Evolutionary conservation across 2,797 vertebrate genomes (phyloP), one percentile per base, ranked within the genome.

Genomic region (Choloepus didactylus): DNA sequence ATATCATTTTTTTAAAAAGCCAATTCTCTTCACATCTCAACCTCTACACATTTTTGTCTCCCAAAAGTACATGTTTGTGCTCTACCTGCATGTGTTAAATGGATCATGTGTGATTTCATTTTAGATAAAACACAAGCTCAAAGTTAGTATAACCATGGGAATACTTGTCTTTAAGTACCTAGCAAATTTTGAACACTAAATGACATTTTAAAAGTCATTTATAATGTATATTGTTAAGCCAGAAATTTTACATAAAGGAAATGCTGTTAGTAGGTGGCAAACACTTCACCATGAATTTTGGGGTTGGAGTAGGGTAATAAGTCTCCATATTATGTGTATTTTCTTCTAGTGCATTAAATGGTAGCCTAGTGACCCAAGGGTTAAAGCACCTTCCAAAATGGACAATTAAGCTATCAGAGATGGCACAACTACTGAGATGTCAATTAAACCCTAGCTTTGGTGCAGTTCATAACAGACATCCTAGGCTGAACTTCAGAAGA

Each of bases 111-210:
- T 79, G 64, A 69, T 51, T 77, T 93, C 27, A 91, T 60, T 79
- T 60, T 75, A 82, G 29, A 56, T 54, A 87, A 54, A 70, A 75
- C 64, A 82, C 80, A 56, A 94, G 44, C 69, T 88, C 79, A 27
- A 18, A 79, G 38, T 51, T 41, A 84, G 89, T 80, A 16, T 81
- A 84, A 75, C 9, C 14, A 35, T 62, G 15, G n/a, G 9, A 80
- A 54, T 46, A 64, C 27, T 84, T 31, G 62, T 83, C 49, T 83
- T 89, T 51, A 44, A 92, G 9, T 66, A 62, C 18, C 29, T 84
- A 80, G 49, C 27, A 95, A 87, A 89, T 75, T 89, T 75, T 46
- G 6, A 80, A 64, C 41, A 89, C 54, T 76, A 96, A 72, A 66
- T 29, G 9, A 84, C 44, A 80, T 92, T 91, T 72, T 9, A 82